A percentile compares a stretch with the other conserved stretches of the same genome.
phyloP scores from a whole-genome alignment of 2,113 vertebrate genomes.

The Columba janthina region DNA sequence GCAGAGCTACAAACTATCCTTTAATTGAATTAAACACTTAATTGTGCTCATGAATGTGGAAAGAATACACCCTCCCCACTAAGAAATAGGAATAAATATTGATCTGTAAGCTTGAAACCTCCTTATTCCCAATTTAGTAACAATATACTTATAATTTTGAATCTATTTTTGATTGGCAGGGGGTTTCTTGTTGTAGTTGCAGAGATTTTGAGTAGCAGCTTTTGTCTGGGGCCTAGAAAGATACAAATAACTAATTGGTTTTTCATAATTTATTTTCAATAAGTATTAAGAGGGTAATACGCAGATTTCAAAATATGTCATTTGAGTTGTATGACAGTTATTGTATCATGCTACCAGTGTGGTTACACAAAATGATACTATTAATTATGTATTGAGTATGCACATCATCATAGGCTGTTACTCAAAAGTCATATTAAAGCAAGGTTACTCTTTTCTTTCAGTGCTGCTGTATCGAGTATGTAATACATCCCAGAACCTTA shows the following conservation, averaged over 20 bases:
- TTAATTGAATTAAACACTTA: constrained; percentile 22
- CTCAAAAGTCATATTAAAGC: neutral
- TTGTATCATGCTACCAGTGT: neutral
- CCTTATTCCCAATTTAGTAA: neutral
- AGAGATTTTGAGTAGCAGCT: neutral
- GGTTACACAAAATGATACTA: neutral
- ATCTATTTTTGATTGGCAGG: neutral
- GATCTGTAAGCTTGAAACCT: neutral
- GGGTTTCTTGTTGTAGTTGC: neutral
- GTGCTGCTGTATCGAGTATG: neutral
- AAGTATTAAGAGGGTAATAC: neutral
- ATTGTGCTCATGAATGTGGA: neutral
- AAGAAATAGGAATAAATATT: neutral
- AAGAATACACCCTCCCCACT: neutral
- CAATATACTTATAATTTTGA: neutral
- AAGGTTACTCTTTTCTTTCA: neutral
- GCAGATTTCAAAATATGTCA: neutral
- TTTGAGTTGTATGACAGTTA: neutral
- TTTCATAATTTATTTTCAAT: neutral
- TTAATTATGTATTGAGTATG: neutral
- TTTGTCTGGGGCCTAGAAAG: neutral
- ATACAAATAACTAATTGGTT: neutral
- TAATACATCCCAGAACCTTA: neutral
- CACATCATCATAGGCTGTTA: neutral
- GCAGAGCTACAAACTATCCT: neutral